Percentiles rank a stretch among this genome's conserved stretches.
phyloP scores from a whole-genome alignment of 2,797 vertebrate genomes.

The Sebastes oblongus region DNA sequence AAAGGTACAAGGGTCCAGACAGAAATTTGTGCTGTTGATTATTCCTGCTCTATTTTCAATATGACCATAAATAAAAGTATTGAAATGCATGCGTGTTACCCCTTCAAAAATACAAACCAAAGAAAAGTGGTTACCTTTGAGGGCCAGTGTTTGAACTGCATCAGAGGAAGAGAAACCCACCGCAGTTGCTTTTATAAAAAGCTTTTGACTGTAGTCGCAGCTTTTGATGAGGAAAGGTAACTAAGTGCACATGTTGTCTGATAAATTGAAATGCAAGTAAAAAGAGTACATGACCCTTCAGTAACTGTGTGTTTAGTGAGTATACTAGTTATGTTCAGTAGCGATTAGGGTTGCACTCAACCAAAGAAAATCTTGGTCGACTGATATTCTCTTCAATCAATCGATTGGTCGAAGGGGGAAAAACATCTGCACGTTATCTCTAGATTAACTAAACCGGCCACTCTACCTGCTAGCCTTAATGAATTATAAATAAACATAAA shows the following conservation, averaged over 20 bases:
- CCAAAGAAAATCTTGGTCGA: not conserved
- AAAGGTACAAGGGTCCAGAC: not conserved
- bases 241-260: slow-evolving; percentile 12
- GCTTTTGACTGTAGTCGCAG: not conserved
- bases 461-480: not conserved
- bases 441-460: not conserved
- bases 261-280: slow-evolving; percentile 6
- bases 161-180: not conserved
- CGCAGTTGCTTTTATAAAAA: slow-evolving; percentile 6
- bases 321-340: not conserved
- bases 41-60: not conserved
- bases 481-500: not conserved
- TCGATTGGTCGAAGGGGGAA: not conserved
- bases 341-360: not conserved
- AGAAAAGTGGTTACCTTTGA: slow-evolving; percentile 7
- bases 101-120: slow-evolving; percentile 5
- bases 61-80: not conserved
- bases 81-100: not conserved
- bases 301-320: not conserved
- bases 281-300: not conserved
- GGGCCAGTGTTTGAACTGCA: slow-evolving; percentile 5
- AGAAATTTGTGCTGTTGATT: not conserved
- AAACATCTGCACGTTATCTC: not conserved
- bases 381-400: not conserved
- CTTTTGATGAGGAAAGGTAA: slow-evolving; percentile 10